phyloP scores from a whole-genome alignment of 2,888 invertebrate species.

The Mimachlamys varia region DNA sequence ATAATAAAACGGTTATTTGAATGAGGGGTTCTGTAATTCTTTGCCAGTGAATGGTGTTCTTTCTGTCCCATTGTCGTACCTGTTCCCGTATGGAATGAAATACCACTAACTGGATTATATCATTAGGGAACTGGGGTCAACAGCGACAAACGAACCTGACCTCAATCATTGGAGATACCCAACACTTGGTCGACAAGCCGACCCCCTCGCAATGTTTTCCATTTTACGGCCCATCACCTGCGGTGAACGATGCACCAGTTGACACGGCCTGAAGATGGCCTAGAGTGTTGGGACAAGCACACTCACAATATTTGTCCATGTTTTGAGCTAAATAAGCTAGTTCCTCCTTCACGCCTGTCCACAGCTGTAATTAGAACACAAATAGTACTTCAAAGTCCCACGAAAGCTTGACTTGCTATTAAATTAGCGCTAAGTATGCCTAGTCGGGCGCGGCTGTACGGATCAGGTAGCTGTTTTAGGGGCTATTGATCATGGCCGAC shows the following conservation, averaged over 20 bases:
- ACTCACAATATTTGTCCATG: conserved; percentile 30
- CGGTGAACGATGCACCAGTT: conserved; percentile 24
- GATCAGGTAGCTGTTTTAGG: not conserved
- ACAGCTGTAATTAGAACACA: conserved; percentile 34
- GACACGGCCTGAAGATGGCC: conserved; percentile 17
- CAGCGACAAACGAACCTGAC: conserved; percentile 11
- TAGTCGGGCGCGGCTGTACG: not conserved
- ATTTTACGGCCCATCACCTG: conserved; percentile 6
- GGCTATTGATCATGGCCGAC: not conserved
- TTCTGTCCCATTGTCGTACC: not conserved
- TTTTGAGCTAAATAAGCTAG: conserved; percentile 26
- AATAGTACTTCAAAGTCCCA: conserved; percentile 28
- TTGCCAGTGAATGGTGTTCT: not conserved
- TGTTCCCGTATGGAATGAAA: not conserved
- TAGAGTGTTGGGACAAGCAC: not conserved
- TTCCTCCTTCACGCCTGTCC: not conserved
- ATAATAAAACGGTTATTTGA: conserved; percentile 7
- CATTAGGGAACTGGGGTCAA: conserved; percentile 36
- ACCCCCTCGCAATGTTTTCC: conserved; percentile 21
- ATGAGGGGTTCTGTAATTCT: conserved; percentile 26
- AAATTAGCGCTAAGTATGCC: conserved; percentile 2
- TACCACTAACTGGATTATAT: conserved; percentile 31
- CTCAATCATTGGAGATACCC: conserved; percentile 23
- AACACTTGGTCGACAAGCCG: conserved; percentile 3
- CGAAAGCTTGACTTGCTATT: conserved; percentile 10